Evolutionary conservation across 1,140 invertebrate genomes (phyloP).

Genomic region (Musca vetustissima): DNA sequence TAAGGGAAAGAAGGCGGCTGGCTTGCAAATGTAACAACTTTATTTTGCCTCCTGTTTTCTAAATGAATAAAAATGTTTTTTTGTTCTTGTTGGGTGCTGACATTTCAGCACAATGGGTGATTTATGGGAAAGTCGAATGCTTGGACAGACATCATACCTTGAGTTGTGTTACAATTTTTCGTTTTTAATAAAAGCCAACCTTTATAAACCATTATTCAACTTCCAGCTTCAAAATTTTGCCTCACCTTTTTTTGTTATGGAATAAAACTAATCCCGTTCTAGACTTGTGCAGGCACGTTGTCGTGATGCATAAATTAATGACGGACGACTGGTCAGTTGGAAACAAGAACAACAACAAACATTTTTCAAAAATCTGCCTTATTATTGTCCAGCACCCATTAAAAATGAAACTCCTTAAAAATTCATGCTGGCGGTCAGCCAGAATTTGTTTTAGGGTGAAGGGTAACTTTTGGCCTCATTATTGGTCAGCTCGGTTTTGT

Average conservation of each 20-base stretch:
- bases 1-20: no score
- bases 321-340: conserved; percentile 4
- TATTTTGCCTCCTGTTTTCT: neutral
- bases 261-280: conserved; percentile 6
- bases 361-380: conserved; percentile 1
- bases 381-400: conserved; percentile 5
- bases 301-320: neutral
- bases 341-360: no score
- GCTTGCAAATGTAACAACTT: conserved; percentile 12
- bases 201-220: neutral
- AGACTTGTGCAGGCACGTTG: neutral
- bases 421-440: neutral
- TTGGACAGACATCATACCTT: neutral
- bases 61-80: neutral
- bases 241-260: neutral
- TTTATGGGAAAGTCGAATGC: neutral
- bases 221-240: neutral
- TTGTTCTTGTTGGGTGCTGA: conserved; percentile 12
- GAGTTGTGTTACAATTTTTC: no score
- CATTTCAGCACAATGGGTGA: conserved; percentile 20
- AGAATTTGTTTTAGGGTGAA: neutral
- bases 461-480: conserved; percentile 6
- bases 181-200: no score
- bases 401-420: neutral
- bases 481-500: conserved; percentile 14